Conservation (phyloP, 2,888 invertebrate species). For the Catocala sponsa region DNA sequence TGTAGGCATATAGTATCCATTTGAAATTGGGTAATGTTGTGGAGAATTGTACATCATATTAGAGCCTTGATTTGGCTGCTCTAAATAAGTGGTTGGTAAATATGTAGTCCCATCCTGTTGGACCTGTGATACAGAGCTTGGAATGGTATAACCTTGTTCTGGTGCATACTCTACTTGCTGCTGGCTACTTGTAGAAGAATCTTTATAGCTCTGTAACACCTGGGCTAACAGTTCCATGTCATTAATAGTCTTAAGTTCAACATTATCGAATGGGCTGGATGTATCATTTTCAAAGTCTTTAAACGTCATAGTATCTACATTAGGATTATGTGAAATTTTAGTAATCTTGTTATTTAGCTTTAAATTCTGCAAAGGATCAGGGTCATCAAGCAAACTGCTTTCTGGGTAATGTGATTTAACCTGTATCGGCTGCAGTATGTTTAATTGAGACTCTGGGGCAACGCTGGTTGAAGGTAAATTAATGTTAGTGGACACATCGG, state of each 20-base stretch:
- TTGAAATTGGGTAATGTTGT: slow-evolving; percentile 69
- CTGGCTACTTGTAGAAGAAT: slow-evolving; percentile 66
- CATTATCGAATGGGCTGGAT: slow-evolving; percentile 97
- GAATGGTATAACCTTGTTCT: slow-evolving; percentile 64
- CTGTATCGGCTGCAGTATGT: slow-evolving; percentile 82
- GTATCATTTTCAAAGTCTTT: slow-evolving; percentile 97
- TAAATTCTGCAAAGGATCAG: slow-evolving; percentile 78
- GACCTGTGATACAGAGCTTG: slow-evolving; percentile 75
- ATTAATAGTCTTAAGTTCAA: slow-evolving; percentile 97
- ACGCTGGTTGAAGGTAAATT: slow-evolving; percentile 59
- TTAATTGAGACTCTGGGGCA: slow-evolving; percentile 65
- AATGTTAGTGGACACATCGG: slow-evolving; percentile 55
- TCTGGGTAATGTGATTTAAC: slow-evolving; percentile 73
- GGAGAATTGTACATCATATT: slow-evolving; percentile 74
- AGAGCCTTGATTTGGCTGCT: slow-evolving; percentile 71
- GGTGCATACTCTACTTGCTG: slow-evolving; percentile 58
- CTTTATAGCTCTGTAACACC: slow-evolving; percentile 88
- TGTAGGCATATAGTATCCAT: slow-evolving; percentile 73
- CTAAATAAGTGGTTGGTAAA: slow-evolving; percentile 76
- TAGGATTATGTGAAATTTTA: slow-evolving; percentile 70
- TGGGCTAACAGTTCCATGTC: slow-evolving; percentile 96
- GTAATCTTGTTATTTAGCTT: slow-evolving; percentile 72
- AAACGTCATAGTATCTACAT: slow-evolving; percentile 82
- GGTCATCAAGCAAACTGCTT: slow-evolving; percentile 79
- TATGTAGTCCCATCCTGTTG: slow-evolving; percentile 74